Evolutionary conservation across 35 echinoderm and acorn worm species (phyloP).

Genomic region (Heliocidaris tuberculata): DNA sequence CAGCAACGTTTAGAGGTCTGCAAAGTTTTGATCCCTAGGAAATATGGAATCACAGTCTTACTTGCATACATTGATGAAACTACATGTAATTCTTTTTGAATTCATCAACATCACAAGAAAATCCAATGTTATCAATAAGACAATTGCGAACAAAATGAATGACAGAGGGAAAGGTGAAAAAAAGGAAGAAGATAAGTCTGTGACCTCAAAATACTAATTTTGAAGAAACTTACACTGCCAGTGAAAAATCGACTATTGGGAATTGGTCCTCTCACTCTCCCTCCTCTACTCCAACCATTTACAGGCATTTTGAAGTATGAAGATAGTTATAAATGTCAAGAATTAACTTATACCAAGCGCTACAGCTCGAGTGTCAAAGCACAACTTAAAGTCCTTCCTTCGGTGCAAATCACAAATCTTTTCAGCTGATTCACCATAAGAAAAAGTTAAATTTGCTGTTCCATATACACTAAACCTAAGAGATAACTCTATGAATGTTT

Average conservation of each 20-base stretch:
- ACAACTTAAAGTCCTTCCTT: neutral
- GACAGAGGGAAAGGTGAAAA: too few relatives aligned
- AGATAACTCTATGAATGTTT: neutral
- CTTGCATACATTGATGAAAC: too few relatives aligned
- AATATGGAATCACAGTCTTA: too few relatives aligned
- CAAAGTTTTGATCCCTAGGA: too few relatives aligned
- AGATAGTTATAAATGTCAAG: neutral
- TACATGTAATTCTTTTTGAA: too few relatives aligned
- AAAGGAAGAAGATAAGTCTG: too few relatives aligned
- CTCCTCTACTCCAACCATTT: neutral
- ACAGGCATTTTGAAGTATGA: neutral
- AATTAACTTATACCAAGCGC: neutral
- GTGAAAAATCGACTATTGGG: constrained; percentile 2
- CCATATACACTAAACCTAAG: neutral
- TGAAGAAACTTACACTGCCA: neutral
- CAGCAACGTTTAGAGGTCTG: too few relatives aligned
- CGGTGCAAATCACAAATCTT: neutral
- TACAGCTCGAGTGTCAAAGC: neutral
- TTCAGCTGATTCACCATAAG: neutral
- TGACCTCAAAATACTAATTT: neutral
- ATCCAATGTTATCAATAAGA: too few relatives aligned
- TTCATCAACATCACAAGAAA: too few relatives aligned
- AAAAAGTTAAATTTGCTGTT: neutral
- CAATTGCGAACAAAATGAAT: too few relatives aligned
- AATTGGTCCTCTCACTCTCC: neutral